Evolutionary conservation across 2,888 invertebrate species (phyloP).

Genomic region (Dicranocentrus wangi): DNA sequence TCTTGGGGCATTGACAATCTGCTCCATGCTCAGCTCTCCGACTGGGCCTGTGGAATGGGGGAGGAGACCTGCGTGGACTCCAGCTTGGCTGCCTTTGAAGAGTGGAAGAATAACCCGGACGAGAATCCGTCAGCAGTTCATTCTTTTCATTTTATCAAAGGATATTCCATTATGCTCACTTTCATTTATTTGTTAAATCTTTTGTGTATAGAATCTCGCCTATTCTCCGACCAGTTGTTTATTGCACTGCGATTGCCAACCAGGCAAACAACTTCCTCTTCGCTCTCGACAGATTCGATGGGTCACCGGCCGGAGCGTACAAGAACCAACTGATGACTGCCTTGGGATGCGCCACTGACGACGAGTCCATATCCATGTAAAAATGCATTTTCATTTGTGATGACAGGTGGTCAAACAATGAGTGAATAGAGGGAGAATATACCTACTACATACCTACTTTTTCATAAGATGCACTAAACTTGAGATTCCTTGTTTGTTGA

Average conservation of each 20-base stretch:
- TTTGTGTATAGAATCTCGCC: slow-evolving; percentile 52
- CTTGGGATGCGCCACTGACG: slow-evolving; percentile 36
- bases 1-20: slow-evolving; percentile 52
- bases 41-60: slow-evolving; percentile 64
- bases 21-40: slow-evolving; percentile 53
- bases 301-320: slow-evolving; percentile 11
- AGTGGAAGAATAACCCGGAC: slow-evolving; percentile 53
- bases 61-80: slow-evolving; percentile 24
- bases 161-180: background rate
- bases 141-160: background rate
- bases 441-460: background rate
- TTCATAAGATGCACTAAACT: background rate
- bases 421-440: too few relatives aligned
- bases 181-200: slow-evolving; percentile 11
- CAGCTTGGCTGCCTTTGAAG: slow-evolving; percentile 45
- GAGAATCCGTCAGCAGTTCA: slow-evolving; percentile 53
- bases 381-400: background rate
- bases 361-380: slow-evolving; percentile 34
- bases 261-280: slow-evolving; percentile 54
- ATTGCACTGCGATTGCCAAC: slow-evolving; percentile 63
- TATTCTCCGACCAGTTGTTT: slow-evolving; percentile 47
- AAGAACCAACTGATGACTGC: slow-evolving; percentile 44
- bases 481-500: background rate
- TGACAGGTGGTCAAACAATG: background rate
- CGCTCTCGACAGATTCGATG: slow-evolving; percentile 40